phyloP scores from a whole-genome alignment of 1,140 invertebrate genomes.

The Contarinia nasturtii region DNA sequence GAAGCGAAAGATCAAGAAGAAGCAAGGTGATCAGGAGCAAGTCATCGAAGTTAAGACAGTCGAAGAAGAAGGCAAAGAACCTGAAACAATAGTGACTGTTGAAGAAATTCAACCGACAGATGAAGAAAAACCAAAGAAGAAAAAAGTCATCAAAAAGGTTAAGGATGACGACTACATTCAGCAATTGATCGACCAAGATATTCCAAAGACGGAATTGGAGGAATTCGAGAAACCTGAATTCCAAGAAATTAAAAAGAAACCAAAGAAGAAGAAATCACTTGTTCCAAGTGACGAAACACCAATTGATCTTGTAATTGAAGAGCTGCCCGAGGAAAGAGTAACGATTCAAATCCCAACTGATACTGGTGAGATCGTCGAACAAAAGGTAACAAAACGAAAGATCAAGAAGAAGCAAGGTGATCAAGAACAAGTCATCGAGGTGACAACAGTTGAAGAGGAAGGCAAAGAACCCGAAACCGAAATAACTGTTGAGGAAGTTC shows the following conservation, averaged over 20 bases:
- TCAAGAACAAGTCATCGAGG: constrained; percentile 26
- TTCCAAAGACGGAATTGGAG: too few species aligned
- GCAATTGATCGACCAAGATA: too few species aligned
- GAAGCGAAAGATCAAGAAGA: too few species aligned
- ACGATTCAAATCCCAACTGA: constrained; percentile 14
- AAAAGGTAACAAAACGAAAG: constrained; percentile 17
- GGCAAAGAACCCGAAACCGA: constrained; percentile 15
- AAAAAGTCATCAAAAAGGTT: constrained; percentile 12
- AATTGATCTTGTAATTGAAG: constrained; percentile 14
- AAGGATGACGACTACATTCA: constrained; percentile 7
- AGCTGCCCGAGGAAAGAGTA: constrained; percentile 17
- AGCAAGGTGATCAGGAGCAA: too few species aligned
- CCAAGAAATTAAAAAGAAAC: constrained; percentile 1
- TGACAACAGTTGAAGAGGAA: constrained; percentile 23
- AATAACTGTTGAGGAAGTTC: constrained; percentile 13
- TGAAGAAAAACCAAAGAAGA: constrained; percentile 12
- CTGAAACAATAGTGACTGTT: too few species aligned
- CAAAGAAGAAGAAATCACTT: constrained; percentile 9
- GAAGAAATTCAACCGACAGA: not conserved
- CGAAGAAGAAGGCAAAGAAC: too few species aligned
- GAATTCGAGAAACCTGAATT: too few species aligned
- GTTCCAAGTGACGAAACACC: not conserved
- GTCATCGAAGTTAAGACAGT: too few species aligned
- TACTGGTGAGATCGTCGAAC: constrained; percentile 6
- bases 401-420: constrained; percentile 14